phyloP scores from a whole-genome alignment of 2,797 vertebrate species.

The Euthynnus affinis region DNA sequence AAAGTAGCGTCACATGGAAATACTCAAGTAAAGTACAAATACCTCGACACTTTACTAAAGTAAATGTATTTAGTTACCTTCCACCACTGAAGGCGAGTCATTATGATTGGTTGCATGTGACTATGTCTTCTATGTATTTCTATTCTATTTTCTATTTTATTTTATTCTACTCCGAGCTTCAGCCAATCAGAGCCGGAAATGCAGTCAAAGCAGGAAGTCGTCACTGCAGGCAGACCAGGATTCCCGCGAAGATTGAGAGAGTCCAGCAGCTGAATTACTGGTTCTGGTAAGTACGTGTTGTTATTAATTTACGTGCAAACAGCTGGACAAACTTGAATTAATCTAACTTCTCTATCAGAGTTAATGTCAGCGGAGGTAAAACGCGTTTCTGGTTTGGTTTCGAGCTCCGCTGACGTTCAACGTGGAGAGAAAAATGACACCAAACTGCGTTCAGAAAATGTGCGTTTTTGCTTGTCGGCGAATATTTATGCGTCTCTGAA shows the following conservation, averaged over 20 bases:
- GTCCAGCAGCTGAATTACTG: rapidly evolving
- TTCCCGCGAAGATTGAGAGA: slow-evolving; percentile 72
- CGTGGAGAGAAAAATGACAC: neutral
- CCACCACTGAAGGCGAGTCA: too few species aligned
- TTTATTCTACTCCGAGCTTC: neutral
- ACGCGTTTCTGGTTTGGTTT: rapidly evolving
- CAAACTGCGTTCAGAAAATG: neutral
- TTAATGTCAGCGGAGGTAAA: neutral
- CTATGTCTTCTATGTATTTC: neutral
- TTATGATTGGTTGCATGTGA: neutral
- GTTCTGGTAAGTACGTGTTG: neutral
- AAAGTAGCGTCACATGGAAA: too few species aligned
- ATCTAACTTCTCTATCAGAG: rapidly evolving
- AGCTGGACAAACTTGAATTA: rapidly evolving
- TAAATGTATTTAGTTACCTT: too few species aligned
- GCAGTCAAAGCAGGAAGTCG: slow-evolving; percentile 67
- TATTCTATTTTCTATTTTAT: neutral
- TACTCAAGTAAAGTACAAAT: too few species aligned
- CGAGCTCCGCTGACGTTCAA: neutral
- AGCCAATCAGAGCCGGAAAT: slow-evolving; percentile 67
- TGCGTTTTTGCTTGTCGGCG: rapidly evolving
- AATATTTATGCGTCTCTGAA: rapidly evolving
- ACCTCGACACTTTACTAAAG: too few species aligned
- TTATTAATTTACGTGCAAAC: rapidly evolving
- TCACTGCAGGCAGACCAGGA: slow-evolving; percentile 14